A percentile compares a stretch with the other conserved stretches of the same genome.
These are phyloP conservation scores for Drosophila koepferae DNA, from an alignment of 2,888 invertebrate genomes.

Conservation along the genomic window DNA sequence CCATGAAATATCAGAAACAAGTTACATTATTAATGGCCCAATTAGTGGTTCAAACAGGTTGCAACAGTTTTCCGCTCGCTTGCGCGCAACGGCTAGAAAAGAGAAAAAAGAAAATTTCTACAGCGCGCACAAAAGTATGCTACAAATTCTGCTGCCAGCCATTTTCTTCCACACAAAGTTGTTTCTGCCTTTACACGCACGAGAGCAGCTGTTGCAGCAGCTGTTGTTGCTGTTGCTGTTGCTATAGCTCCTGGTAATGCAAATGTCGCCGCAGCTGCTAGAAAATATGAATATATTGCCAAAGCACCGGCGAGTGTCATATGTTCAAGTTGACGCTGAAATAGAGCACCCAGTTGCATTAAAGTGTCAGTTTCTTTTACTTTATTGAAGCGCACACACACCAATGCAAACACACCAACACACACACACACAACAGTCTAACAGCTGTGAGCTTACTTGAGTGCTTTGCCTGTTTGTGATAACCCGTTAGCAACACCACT, in stretches of 20 bases:
- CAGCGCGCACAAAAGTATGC: constrained; percentile 46
- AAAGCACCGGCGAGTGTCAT: constrained; percentile 13
- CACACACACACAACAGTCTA: neutral
- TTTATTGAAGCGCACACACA: constrained; percentile 1
- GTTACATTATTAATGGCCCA: constrained; percentile 68
- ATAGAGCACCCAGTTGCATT: constrained; percentile 37
- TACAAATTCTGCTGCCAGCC: constrained; percentile 34
- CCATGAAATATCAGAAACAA: constrained; percentile 38
- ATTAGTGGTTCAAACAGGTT: constrained; percentile 57
- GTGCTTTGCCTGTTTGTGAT: constrained; percentile 2
- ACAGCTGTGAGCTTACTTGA: neutral
- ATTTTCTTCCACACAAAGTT: constrained; percentile 15
- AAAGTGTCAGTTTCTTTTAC: constrained; percentile 34
- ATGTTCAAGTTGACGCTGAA: constrained; percentile 12
- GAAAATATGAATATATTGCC: constrained; percentile 68
- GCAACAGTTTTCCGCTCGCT: constrained; percentile 34
- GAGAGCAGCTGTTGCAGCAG: constrained; percentile 5
- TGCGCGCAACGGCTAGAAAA: neutral
- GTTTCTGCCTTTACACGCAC: neutral
- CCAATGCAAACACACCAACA: too few relatives aligned
- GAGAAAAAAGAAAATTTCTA: constrained; percentile 9
- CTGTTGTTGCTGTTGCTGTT: constrained; percentile 5
- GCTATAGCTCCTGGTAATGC: constrained; percentile 13
- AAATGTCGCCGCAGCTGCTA: constrained; percentile 44
- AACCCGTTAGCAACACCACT: neutral